A percentile compares a stretch with the other conserved stretches of the same genome.
Evolutionary conservation across 2,888 invertebrate genomes (phyloP).

Genomic region (Sinhomidia bicolor): DNA sequence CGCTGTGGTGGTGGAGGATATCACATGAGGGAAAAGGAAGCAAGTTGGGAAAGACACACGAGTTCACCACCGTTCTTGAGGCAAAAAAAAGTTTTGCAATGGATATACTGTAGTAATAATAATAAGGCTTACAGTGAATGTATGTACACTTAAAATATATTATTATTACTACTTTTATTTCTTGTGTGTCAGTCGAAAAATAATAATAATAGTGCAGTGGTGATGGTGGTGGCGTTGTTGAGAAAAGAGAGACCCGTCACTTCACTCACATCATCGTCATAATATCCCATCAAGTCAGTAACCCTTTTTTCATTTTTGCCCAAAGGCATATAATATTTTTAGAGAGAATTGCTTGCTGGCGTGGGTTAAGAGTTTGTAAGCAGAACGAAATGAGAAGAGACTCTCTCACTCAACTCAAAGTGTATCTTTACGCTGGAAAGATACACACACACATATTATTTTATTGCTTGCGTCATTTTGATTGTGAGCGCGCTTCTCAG

Average conservation of each 20-base stretch:
- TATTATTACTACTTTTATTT: too few relatives aligned
- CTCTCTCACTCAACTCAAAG: not conserved
- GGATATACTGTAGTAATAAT: too few relatives aligned
- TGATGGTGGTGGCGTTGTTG: too few relatives aligned
- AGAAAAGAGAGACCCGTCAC: not conserved
- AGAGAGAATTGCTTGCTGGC: not conserved
- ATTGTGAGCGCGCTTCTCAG: not conserved
- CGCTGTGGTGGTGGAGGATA: too few relatives aligned
- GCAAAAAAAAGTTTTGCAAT: not conserved
- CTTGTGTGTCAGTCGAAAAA: too few relatives aligned
- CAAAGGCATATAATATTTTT: not conserved
- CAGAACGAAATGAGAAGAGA: not conserved
- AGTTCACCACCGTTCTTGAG: not conserved
- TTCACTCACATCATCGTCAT: too few relatives aligned
- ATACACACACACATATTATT: not conserved
- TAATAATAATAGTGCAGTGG: not conserved
- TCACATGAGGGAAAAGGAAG: not conserved
- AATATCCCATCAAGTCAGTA: conserved; percentile 14
- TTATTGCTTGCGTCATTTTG: not conserved
- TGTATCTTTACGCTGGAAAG: not conserved
- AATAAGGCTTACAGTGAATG: too few relatives aligned
- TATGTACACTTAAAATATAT: too few relatives aligned
- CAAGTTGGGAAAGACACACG: not conserved
- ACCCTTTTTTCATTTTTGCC: conserved; percentile 11
- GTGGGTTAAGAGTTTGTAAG: not conserved